A percentile compares a stretch with the other conserved stretches of the same genome.
Conservation (phyloP, 2,797 vertebrate genomes). For the Poecilia velifera region DNA sequence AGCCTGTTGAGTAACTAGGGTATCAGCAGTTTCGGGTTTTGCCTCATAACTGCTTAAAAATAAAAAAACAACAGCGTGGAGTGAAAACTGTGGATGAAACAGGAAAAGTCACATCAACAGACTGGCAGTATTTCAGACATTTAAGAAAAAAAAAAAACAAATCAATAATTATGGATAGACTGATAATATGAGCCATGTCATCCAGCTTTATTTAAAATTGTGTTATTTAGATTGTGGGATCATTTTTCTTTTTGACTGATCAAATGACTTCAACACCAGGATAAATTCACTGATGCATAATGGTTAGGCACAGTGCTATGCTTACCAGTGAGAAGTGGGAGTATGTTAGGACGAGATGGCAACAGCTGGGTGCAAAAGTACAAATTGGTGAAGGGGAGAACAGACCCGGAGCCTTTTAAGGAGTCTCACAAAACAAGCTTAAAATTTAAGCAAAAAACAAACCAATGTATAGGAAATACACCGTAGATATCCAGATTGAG, state of each 20-base stretch:
- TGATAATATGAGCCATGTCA: no score
- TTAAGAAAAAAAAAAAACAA: no score
- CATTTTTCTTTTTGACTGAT: background rate
- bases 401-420: constrained; percentile 15
- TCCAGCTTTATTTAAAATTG: no score
- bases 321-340: background rate
- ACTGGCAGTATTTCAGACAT: no score
- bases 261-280: background rate
- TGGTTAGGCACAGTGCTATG: background rate
- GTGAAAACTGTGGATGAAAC: no score
- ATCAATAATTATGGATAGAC: no score
- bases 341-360: background rate
- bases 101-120: no score
- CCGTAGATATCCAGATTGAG: constrained; percentile 87
- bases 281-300: no score
- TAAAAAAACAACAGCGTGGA: no score
- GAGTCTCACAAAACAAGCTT: constrained; percentile 72
- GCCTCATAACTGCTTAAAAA: no score
- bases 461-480: constrained; percentile 79
- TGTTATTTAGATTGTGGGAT: background rate
- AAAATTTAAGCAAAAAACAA: constrained; percentile 82
- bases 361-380: background rate
- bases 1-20: no score
- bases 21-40: no score
- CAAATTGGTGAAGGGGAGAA: background rate